phyloP scores from a whole-genome alignment of 2,888 invertebrate genomes.

The Cerastoderma edule region DNA sequence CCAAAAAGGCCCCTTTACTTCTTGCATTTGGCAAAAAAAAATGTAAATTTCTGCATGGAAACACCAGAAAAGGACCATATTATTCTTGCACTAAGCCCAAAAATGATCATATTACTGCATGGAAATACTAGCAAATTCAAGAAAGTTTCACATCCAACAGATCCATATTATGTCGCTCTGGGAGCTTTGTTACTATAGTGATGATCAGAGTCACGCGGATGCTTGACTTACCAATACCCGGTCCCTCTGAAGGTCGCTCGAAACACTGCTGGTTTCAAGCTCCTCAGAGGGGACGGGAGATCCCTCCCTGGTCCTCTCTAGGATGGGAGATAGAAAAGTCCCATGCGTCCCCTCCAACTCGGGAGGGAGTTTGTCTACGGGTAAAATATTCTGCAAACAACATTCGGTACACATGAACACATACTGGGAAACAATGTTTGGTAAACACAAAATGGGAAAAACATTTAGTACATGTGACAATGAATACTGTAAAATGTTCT shows the following conservation, averaged over 20 bases:
- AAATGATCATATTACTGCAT: no score
- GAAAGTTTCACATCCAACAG: slow-evolving; percentile 1
- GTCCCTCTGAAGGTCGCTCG: slow-evolving; percentile 18
- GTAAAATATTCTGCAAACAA: slow-evolving; percentile 54
- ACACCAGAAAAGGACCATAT: no score
- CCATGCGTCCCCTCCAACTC: slow-evolving; percentile 46
- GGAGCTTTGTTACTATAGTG: slow-evolving; percentile 27
- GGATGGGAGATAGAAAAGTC: slow-evolving; percentile 32
- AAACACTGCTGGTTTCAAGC: slow-evolving; percentile 25
- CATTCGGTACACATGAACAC: no score
- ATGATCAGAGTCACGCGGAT: slow-evolving; percentile 37
- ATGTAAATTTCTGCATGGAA: no score
- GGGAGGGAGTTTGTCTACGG: slow-evolving; percentile 53
- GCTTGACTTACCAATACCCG: slow-evolving; percentile 54
- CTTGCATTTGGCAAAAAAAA: no score
- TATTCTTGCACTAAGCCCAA: no score
- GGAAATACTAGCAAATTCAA: no score
- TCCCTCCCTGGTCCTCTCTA: slow-evolving; percentile 24
- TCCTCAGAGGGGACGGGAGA: slow-evolving; percentile 34
- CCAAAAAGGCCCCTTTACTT: no score
- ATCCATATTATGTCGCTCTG: background rate
- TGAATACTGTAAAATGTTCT: no score
- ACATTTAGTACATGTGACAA: no score
- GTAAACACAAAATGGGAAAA: no score
- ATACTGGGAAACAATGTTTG: no score